These are phyloP conservation scores for Ecdyonurus torrentis DNA, from an alignment of 2,888 invertebrate species.

Conservation along the genomic window DNA sequence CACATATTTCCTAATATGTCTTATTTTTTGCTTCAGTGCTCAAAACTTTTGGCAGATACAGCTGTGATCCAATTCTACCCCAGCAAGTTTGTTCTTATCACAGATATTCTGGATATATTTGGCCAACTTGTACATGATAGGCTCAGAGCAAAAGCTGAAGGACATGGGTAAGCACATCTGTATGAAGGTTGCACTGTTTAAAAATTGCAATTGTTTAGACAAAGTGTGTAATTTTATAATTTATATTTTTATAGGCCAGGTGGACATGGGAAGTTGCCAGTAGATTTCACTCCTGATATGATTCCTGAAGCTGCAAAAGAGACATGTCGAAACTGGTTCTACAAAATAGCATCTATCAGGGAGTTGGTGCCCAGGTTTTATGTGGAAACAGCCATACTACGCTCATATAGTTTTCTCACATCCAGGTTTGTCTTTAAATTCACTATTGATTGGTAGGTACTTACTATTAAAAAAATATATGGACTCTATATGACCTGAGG, in stretches of 20 bases:
- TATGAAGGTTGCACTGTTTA: too few species aligned
- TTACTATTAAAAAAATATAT: neutral
- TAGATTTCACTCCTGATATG: slow-evolving; percentile 48
- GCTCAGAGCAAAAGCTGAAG: slow-evolving; percentile 54
- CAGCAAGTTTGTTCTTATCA: slow-evolving; percentile 91
- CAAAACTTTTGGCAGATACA: slow-evolving; percentile 79
- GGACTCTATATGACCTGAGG: too few species aligned
- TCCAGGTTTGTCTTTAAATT: slow-evolving; percentile 35
- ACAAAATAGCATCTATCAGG: slow-evolving; percentile 93
- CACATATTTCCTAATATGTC: too few species aligned
- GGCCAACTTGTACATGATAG: slow-evolving; percentile 77
- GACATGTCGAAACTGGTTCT: slow-evolving; percentile 98
- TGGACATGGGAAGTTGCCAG: neutral
- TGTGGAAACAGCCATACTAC: slow-evolving; percentile 83
- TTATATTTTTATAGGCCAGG: neutral
- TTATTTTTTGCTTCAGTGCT: too few species aligned
- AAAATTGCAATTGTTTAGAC: neutral
- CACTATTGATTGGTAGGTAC: slow-evolving; percentile 6
- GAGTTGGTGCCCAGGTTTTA: slow-evolving; percentile 87
- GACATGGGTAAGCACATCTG: slow-evolving; percentile 28
- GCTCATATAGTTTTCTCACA: slow-evolving; percentile 72
- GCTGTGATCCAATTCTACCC: slow-evolving; percentile 91
- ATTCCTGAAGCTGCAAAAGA: slow-evolving; percentile 80
- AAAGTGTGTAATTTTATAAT: neutral
- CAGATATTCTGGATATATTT: slow-evolving; percentile 91